phyloP scores from a whole-genome alignment of 2,888 invertebrate genomes.

The Idaea aversata region DNA sequence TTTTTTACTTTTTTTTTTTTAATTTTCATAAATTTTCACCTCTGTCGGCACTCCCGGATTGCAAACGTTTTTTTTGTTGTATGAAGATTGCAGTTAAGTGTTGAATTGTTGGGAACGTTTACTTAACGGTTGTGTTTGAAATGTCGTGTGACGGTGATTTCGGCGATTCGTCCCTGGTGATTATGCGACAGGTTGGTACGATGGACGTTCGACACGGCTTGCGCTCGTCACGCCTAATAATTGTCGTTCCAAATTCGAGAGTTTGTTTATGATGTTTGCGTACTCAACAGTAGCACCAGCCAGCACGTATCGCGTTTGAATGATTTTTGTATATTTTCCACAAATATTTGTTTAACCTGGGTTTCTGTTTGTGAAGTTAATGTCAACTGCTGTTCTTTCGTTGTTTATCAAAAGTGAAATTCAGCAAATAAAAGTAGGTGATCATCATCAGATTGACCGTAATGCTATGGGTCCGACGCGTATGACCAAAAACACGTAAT shows the following conservation, averaged over 20 bases:
- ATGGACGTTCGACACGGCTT: conserved; percentile 56
- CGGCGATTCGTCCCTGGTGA: conserved; percentile 56
- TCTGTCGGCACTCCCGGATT: no score
- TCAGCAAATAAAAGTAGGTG: no score
- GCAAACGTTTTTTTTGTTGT: no score
- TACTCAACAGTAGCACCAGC: conserved; percentile 10
- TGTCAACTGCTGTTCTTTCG: neutral
- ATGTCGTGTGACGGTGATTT: conserved; percentile 69
- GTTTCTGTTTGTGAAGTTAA: conserved; percentile 7
- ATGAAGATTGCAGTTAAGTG: conserved; percentile 31
- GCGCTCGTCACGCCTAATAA: conserved; percentile 56
- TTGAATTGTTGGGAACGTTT: conserved; percentile 40
- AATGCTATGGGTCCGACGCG: no score
- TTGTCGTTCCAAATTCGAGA: conserved; percentile 37
- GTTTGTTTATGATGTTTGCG: conserved; percentile 42
- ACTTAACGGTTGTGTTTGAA: conserved; percentile 55
- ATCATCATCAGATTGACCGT: no score
- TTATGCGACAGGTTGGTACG: conserved; percentile 59
- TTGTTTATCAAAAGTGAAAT: neutral
- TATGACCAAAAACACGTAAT: no score
- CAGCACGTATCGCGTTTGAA: neutral
- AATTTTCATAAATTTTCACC: no score
- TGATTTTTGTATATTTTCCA: neutral
- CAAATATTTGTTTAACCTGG: neutral
- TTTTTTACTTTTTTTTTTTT: no score